These are phyloP conservation scores for Siphlonurus alternatus DNA, from an alignment of 2,888 invertebrate genomes.

Conservation along the genomic window DNA sequence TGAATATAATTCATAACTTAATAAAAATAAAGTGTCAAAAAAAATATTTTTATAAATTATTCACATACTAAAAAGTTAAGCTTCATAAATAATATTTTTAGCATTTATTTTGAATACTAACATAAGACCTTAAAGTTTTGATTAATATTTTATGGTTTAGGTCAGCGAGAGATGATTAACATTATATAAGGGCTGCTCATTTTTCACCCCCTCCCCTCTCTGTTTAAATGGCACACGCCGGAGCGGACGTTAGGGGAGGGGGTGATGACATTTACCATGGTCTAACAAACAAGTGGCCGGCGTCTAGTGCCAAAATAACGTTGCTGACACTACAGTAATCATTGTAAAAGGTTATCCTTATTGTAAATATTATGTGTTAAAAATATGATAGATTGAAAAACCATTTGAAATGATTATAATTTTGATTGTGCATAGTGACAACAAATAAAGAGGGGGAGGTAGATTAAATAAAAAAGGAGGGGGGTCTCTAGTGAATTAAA, in stretches of 20 bases:
- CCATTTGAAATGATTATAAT: background rate
- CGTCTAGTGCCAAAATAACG: background rate
- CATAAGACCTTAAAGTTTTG: background rate
- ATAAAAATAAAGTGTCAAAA: no score
- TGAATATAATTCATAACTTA: no score
- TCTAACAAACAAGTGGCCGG: background rate
- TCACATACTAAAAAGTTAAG: no score
- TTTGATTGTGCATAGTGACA: background rate
- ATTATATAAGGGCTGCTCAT: background rate
- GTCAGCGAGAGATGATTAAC: background rate
- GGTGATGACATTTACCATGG: background rate
- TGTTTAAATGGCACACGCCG: background rate
- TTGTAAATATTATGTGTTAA: background rate
- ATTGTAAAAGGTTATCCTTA: background rate
- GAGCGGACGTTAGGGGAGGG: background rate
- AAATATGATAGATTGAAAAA: background rate
- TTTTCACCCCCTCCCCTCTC: background rate
- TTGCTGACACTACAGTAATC: background rate
- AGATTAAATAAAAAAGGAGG: background rate
- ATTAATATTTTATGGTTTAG: slow-evolving; percentile 3
- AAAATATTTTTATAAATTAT: no score
- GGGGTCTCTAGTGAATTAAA: background rate
- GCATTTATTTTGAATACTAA: no score
- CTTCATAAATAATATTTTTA: no score
- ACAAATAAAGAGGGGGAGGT: background rate